phyloP scores from a whole-genome alignment of 2,797 vertebrate species.

The Scomberomorus guttatus region DNA sequence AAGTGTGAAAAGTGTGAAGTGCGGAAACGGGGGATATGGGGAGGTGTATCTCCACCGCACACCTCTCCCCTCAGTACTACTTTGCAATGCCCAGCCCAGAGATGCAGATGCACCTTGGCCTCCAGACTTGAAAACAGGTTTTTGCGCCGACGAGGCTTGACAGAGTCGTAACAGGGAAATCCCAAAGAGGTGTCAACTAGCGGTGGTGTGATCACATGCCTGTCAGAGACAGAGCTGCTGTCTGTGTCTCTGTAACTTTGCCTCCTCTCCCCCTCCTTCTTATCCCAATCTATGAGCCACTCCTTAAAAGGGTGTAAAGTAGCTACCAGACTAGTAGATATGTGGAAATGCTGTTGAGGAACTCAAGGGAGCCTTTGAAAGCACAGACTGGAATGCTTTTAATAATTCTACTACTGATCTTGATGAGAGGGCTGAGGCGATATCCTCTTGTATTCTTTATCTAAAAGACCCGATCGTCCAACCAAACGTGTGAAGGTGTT shows the following conservation, averaged over 20 bases:
- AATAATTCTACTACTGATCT: background rate
- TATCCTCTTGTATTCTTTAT: conserved; percentile 4
- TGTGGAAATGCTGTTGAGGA: conserved; percentile 1
- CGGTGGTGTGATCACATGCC: background rate
- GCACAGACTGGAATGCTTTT: conserved; percentile 1
- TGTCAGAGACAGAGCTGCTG: conserved; percentile 4
- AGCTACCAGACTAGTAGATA: background rate
- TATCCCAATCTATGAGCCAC: background rate
- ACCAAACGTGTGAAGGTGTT: conserved; percentile 7
- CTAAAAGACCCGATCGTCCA: background rate
- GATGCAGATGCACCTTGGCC: no score
- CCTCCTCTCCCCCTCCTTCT: background rate
- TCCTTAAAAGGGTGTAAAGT: background rate
- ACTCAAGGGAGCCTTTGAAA: conserved; percentile 3
- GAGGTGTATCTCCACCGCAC: no score
- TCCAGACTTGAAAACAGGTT: no score
- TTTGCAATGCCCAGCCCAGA: no score
- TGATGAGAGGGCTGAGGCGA: conserved; percentile 7
- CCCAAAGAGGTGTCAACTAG: no score
- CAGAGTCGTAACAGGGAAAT: no score
- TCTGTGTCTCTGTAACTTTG: background rate
- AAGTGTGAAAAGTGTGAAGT: no score
- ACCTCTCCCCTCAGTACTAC: no score
- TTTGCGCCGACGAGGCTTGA: no score
- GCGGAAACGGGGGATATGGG: no score